Evolutionary conservation across 1,140 invertebrate species (phyloP).

Genomic region (Olivierus martensii): DNA sequence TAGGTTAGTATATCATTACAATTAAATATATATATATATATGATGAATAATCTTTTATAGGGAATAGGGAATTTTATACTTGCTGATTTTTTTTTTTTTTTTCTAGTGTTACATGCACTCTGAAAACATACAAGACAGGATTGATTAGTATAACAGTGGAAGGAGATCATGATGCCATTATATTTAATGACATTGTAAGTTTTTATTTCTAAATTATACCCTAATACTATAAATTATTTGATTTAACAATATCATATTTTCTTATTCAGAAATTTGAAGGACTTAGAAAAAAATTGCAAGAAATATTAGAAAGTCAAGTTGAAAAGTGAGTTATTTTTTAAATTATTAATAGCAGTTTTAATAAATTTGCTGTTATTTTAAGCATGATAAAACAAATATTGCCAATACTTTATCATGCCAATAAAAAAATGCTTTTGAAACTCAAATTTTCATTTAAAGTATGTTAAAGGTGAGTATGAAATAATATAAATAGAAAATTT

Average conservation of each 20-base stretch:
- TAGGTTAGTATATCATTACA: not conserved
- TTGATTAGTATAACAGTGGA: slow-evolving; percentile 12
- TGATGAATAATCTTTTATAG: no score
- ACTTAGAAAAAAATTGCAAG: slow-evolving; percentile 5
- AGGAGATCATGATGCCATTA: not conserved
- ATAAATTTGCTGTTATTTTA: no score
- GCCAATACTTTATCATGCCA: not conserved
- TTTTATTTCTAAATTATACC: not conserved
- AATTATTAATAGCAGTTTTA: no score
- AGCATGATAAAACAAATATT: not conserved
- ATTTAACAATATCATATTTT: not conserved
- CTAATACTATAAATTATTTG: no score
- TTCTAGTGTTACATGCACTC: slow-evolving; percentile 4
- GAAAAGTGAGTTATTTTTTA: slow-evolving; percentile 10
- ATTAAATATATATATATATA: no score
- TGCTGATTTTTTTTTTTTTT: not conserved
- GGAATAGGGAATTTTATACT: no score
- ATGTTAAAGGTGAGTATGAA: no score
- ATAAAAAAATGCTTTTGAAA: not conserved
- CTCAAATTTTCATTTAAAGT: not conserved
- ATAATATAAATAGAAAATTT: no score
- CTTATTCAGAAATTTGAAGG: slow-evolving; percentile 11
- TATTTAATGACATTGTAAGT: not conserved
- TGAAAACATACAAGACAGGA: slow-evolving; percentile 8
- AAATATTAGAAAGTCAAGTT: slow-evolving; percentile 2